Evolutionary conservation across 2,113 vertebrate species (phyloP), one percentile per base, ranked within the genome.

Genomic region (Hystrix brachyura): DNA sequence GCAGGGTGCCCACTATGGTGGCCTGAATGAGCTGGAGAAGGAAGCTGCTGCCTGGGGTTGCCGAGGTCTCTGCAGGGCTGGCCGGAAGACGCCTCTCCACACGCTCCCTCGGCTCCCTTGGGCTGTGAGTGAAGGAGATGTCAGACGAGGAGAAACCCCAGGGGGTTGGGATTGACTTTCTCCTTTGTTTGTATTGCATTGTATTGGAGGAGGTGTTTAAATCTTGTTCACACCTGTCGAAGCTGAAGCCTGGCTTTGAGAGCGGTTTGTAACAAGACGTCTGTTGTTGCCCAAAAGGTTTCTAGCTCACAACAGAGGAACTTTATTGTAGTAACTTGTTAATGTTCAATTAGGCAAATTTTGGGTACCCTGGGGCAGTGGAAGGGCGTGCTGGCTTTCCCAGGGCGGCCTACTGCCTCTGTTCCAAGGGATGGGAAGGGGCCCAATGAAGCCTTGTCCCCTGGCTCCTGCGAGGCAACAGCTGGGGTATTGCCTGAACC

Each of bases 181-280:
- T 95, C 97, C 95, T 19, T 97, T 95, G 96, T 97, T 92, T 64
- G 91, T 94, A 85, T 65, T 86, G 92, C 93, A 87, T 97, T 98
- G 90, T 96, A 8, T 43, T 95, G 94, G 80, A 95, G 94, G 98
- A 97, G 97, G 51, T 97, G 29, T 57, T 93, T 98, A 96, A 98
- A 87, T 98, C 97, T 94, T 95, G 90, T 95, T 98, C 97, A 91
- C 65, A 71, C 97, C 97, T 98, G 97, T 91, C 19, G 38, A 43
- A 96, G 92, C 94, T 1, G 14, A 83, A 87, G 94, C 95, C 38
- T 78, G 86, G 96, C 97, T 97, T 89, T 93, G 95, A 96, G 96
- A 98, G 88, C 96, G 71, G 87, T 96, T 97, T 98, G 98, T 93
- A 98, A 94, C 97, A 98, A 97, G 96, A 92, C 96, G 97, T 98